Percentiles rank a stretch among this genome's conserved stretches.
phyloP scores from a whole-genome alignment of 2,797 vertebrate species.

The Setipinna tenuifilis region DNA sequence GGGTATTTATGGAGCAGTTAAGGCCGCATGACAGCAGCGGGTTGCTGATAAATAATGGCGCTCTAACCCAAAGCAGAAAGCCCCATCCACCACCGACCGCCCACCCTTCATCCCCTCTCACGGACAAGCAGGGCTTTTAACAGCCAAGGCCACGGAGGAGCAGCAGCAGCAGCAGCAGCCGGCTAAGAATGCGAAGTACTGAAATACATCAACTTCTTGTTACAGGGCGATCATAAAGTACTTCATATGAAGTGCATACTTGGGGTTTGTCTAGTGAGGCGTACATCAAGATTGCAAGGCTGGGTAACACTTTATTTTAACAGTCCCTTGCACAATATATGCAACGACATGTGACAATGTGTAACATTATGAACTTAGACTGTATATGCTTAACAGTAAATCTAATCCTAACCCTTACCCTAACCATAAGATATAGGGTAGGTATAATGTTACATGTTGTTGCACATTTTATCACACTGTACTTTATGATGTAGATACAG shows the following conservation, averaged over 20 bases:
- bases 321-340: too few species aligned
- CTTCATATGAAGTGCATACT: neutral
- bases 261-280: neutral
- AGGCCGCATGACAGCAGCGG: conserved; percentile 55
- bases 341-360: too few species aligned
- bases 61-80: conserved; percentile 42
- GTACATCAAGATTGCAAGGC: neutral
- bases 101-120: neutral
- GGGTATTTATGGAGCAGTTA: conserved; percentile 64
- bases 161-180: neutral
- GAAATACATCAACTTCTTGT: conserved; percentile 18
- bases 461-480: too few species aligned
- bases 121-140: neutral
- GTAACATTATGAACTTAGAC: too few species aligned
- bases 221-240: neutral
- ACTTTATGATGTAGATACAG: too few species aligned
- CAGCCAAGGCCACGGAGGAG: neutral
- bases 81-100: neutral
- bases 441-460: too few species aligned
- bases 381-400: too few species aligned
- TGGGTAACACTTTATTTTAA: neutral
- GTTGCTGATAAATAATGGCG: conserved; percentile 63
- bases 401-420: too few species aligned
- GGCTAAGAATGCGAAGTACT: neutral
- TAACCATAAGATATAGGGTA: too few species aligned